Base-by-base conservation (phyloP, 2,797 vertebrate genomes). In the Microcaecilia unicolor region DNA sequence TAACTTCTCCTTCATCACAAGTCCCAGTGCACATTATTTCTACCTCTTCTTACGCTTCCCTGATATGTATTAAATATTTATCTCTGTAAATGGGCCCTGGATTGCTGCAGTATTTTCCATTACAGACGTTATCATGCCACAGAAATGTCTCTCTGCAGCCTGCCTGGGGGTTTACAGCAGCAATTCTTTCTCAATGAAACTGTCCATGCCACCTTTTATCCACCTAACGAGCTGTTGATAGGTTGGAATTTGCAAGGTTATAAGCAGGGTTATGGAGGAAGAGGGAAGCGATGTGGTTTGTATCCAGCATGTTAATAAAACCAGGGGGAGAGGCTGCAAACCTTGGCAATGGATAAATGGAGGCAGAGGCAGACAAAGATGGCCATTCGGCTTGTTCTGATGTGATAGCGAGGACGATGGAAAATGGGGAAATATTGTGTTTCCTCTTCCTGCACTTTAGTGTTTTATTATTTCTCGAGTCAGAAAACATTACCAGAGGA, bases 21-120 rank as follows among this genome's bases (percentile, higher is more conserved):
- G 8, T 54, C 44, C 48, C 48, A 61, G 73, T 61, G 72, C 26
- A 27, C 64, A 51, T 23, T 20, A 32, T 60, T 67, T 72, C 66
- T 57, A 58, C 63, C 55, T 58, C 68, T 54, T 55, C 75, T 77
- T 78, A 78, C 81, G 81, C 75, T 80, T 71, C 61, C 67, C 67
- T 71, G 67, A 79, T 78, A 76, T 74, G 68, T 74, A 79, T 80
- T 79, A 79, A 83, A 80, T 78, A 81, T 76, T 80, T 81, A 80
- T 80, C 75, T 55, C 57, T 67, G 67, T 58, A 72, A 74, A 78
- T 44, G 44, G 76, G 60, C 56, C 53, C 45, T 50, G 67, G 64
- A 70, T 70, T 77, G 71, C 71, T 44, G 58, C 63, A 67, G 67
- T 71, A 70, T 66, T 76, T 76, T 72, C 74, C 76, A 74, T 74